Conservation (phyloP, 2,888 invertebrate species). For the Drosophila neutralis region DNA sequence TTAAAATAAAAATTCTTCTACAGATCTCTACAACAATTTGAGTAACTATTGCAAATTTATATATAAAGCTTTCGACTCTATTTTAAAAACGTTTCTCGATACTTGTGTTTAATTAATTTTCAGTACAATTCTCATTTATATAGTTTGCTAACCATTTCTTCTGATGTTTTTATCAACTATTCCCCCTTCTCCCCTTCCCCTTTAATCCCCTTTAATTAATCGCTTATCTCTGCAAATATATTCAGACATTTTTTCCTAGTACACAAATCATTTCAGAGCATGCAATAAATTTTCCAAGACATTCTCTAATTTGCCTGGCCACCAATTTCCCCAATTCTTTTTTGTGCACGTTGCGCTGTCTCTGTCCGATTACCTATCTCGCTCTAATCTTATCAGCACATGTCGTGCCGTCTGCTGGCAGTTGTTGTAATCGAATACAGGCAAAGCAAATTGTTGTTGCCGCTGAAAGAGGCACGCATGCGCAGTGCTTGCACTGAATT, state of each 20-base stretch:
- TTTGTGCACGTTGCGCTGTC: conserved; percentile 24
- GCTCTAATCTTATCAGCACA: conserved; percentile 64
- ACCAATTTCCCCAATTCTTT: conserved; percentile 14
- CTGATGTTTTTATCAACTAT: not conserved
- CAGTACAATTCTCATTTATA: not conserved
- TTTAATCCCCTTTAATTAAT: too few relatives aligned
- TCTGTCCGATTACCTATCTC: conserved; percentile 36
- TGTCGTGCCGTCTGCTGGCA: conserved; percentile 38
- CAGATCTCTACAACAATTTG: not conserved
- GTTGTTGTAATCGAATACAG: conserved; percentile 68
- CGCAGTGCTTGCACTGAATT: conserved; percentile 32
- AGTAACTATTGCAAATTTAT: not conserved
- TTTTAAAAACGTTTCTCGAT: not conserved
- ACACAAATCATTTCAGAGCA: conserved; percentile 37
- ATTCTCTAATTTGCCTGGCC: conserved; percentile 40
- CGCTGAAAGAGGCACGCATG: conserved; percentile 58
- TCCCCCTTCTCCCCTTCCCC: too few relatives aligned
- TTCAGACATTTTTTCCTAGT: conserved; percentile 8
- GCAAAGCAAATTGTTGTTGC: conserved; percentile 43
- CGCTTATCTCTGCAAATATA: conserved; percentile 3
- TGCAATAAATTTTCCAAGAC: conserved; percentile 50
- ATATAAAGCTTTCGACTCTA: not conserved
- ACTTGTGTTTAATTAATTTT: not conserved
- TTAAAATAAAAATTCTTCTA: not conserved
- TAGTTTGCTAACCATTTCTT: not conserved